Conservation (phyloP, 2,888 invertebrate genomes). For the Lottia scabra region DNA sequence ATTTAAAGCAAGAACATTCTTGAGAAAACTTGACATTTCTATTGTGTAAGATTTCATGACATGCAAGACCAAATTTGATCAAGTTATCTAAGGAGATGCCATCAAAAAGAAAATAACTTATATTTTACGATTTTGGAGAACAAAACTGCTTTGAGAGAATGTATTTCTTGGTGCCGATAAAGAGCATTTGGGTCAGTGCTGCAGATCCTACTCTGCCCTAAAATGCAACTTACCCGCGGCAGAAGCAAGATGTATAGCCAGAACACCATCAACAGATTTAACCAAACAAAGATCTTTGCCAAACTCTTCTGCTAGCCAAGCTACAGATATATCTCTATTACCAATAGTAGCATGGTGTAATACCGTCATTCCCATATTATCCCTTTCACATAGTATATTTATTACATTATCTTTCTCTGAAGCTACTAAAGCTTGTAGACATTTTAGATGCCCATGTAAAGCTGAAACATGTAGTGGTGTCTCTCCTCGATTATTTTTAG, state of each 20-base stretch:
- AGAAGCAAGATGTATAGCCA: slow-evolving; percentile 38
- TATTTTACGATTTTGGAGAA: no score
- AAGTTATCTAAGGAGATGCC: no score
- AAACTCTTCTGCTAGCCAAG: slow-evolving; percentile 35
- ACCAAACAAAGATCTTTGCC: slow-evolving; percentile 33
- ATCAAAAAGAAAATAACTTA: no score
- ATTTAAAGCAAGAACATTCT: no score
- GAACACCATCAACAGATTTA: slow-evolving; percentile 31
- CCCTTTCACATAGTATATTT: slow-evolving; percentile 27
- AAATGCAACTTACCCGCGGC: slow-evolving; percentile 35
- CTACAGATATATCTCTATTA: slow-evolving; percentile 25
- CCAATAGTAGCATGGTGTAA: slow-evolving; percentile 37
- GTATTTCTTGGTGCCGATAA: no score
- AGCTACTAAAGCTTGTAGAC: slow-evolving; percentile 31
- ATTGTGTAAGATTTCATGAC: no score
- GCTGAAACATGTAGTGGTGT: slow-evolving; percentile 37
- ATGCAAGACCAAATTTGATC: no score
- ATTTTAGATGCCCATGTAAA: slow-evolving; percentile 32
- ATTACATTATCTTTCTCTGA: neutral
- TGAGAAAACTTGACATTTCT: no score
- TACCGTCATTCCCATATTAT: slow-evolving; percentile 36
- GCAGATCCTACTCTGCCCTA: no score
- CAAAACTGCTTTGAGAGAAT: no score
- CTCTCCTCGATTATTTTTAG: slow-evolving; percentile 34
- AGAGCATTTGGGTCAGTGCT: no score